Evolutionary conservation across 2,888 invertebrate genomes (phyloP).

Genomic region (Xylophagus ater): DNA sequence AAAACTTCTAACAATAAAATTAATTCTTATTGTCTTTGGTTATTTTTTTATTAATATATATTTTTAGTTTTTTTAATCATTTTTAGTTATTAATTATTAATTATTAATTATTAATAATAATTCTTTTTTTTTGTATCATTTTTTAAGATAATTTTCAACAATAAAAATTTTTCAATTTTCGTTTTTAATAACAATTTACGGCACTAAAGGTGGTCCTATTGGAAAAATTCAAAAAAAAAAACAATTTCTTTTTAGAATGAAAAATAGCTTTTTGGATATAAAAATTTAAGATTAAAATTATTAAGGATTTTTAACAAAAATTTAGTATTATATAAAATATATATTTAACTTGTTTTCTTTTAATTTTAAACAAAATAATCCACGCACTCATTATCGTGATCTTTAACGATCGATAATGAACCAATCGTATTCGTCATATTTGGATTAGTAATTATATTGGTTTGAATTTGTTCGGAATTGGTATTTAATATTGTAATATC

Average conservation of each 20-base stretch:
- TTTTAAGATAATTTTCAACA: background rate
- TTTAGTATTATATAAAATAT: background rate
- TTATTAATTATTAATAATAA: background rate
- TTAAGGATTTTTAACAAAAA: too few relatives aligned
- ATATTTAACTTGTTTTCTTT: slow-evolving; percentile 1
- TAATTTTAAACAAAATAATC: slow-evolving; percentile 16
- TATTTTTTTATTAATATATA: slow-evolving; percentile 3
- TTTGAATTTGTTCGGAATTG: slow-evolving; percentile 4
- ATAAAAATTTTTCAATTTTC: slow-evolving; percentile 6
- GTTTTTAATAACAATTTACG: slow-evolving; percentile 13
- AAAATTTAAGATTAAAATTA: too few relatives aligned
- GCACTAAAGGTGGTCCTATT: slow-evolving; percentile 17
- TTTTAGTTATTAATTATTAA: background rate
- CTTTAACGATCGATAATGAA: slow-evolving; percentile 14
- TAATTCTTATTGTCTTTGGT: slow-evolving; percentile 13
- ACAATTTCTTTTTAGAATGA: too few relatives aligned
- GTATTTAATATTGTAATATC: background rate
- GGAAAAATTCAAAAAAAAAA: slow-evolving; percentile 4
- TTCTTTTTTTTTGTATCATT: background rate
- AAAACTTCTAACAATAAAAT: slow-evolving; percentile 10
- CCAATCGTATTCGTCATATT: background rate
- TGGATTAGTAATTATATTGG: too few relatives aligned
- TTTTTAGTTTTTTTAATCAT: background rate
- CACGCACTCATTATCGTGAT: slow-evolving; percentile 13
- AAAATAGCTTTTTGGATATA: too few relatives aligned